phyloP scores from a whole-genome alignment of 1,140 invertebrate species.

The Bombus superbus region DNA sequence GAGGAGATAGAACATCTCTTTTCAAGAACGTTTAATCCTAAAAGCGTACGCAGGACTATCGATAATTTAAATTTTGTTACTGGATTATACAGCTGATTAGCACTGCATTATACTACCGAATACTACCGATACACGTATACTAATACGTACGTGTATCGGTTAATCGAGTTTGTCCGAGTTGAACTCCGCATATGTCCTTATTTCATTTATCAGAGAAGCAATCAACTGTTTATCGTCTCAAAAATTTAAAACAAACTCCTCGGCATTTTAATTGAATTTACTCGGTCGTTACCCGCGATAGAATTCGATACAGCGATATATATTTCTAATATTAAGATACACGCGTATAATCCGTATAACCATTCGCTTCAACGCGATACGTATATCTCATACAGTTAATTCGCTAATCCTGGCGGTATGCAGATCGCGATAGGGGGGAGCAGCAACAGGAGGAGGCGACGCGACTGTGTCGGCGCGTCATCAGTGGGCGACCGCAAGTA shows the following conservation, averaged over 20 bases:
- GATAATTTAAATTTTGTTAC: neutral
- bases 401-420: neutral
- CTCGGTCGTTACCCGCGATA: neutral
- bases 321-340: neutral
- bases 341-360: neutral
- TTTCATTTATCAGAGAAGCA: neutral
- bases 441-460: neutral
- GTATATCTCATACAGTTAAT: neutral
- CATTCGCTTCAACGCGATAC: neutral
- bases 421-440: neutral
- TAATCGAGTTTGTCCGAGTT: neutral
- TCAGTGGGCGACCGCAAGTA: conserved; percentile 48
- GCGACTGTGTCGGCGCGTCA: neutral
- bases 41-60: neutral
- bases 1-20: neutral
- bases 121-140: neutral
- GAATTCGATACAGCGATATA: neutral
- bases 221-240: neutral
- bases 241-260: neutral
- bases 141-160: neutral
- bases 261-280: neutral
- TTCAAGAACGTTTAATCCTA: neutral
- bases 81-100: neutral
- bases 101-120: neutral
- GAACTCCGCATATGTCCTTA: neutral